Base-by-base conservation (phyloP, 2,888 invertebrate species). In the Chorisops tibialis region DNA sequence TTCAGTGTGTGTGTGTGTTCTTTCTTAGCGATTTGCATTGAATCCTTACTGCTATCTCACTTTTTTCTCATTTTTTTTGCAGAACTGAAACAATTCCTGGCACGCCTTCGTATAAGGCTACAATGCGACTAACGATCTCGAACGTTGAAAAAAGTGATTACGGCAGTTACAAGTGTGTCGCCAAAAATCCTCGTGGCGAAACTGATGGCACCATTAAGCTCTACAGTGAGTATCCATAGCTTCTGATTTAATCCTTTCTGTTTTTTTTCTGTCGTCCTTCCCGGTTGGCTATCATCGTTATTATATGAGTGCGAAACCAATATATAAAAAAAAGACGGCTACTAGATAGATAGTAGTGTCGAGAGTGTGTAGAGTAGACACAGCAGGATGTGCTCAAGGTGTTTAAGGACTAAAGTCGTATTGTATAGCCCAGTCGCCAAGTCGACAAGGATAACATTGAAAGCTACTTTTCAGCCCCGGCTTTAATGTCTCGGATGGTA, bases 111-210 rank as follows among this genome's bases (percentile, higher is more conserved):
- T 94, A 93, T 75, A 93, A 93, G 77, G 91, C 89, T 21, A 91
- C 92, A 74, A 94, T 94, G 93, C 85, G 85, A 68, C 83, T 95
- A 65, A 87, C 89, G 65, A 91, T 95, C 72, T 82, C 84, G 72
- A 86, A 89, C 76, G 87, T 94, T 63, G 84, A 88, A 73, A 84
- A 84, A 70, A 85, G 83, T 73, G 94, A 95, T 80, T 93, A 90
- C 74, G 93, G 92, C 47, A 90, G 87, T 66, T 93, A 93, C 80
- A 92, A 91, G 79, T 93, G 93, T 70, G 85, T 81, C 77, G 85
- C 93, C 65, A 93, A 93, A 80, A 93, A 94, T 81, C 92, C 93
- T 62, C 83, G 93, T 67, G 93, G 93, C 66, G 92, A 93, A 76
- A 93, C 93, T 50, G 93, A 93, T 78, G 93, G 93, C 68, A 88